Conservation (phyloP, 92 coral and sea anemone species). For the Plumapathes pennacea region DNA sequence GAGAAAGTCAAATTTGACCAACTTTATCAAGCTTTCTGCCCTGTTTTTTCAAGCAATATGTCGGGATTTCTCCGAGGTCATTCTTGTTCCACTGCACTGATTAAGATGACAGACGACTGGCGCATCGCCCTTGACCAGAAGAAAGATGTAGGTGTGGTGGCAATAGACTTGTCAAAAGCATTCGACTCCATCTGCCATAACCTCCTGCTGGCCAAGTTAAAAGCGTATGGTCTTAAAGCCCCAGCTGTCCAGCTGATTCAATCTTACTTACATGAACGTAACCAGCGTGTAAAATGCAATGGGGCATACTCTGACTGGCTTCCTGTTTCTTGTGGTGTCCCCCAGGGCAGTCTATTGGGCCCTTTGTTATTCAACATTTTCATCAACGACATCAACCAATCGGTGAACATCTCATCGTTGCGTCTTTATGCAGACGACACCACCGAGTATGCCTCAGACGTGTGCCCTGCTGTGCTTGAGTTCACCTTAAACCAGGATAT, state of each 20-base stretch:
- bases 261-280: conserved; percentile 8
- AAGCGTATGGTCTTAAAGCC: conserved; percentile 10
- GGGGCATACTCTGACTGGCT: conserved; percentile 30
- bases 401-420: conserved; percentile 8
- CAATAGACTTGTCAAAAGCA: conserved; percentile 7
- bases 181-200: conserved; percentile 28
- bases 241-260: conserved; percentile 10
- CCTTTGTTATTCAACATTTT: conserved; percentile 30
- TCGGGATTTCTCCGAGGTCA: conserved; percentile 36
- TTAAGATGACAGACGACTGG: conserved; percentile 36
- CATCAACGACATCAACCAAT: conserved; percentile 24
- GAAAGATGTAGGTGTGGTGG: conserved; percentile 7
- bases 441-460: conserved; percentile 11
- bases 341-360: conserved; percentile 49
- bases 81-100: conserved; percentile 24
- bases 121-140: conserved; percentile 10
- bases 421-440: conserved; percentile 30
- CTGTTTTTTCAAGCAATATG: conserved; percentile 26
- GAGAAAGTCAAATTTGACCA: conserved; percentile 31
- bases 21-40: conserved; percentile 5
- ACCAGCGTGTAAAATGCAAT: conserved; percentile 32
- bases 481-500: neutral
- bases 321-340: conserved; percentile 50
- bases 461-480: neutral
- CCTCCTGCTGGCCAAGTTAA: conserved; percentile 8